These are phyloP conservation scores for Pristiophorus japonicus DNA, from an alignment of 2,113 vertebrate genomes.

Conservation along the genomic window DNA sequence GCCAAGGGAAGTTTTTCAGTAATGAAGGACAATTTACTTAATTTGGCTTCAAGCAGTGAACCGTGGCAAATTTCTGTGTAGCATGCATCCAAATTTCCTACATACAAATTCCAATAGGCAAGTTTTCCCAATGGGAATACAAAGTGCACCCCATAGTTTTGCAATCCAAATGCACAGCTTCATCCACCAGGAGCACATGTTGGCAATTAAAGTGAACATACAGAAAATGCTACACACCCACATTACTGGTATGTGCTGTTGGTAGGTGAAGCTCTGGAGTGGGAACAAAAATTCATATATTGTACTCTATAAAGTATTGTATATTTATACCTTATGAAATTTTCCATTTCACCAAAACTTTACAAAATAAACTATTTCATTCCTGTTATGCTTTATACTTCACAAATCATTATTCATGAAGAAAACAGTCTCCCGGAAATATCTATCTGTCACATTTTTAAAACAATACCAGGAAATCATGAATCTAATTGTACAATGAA, in stretches of 20 bases:
- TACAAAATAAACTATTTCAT: background rate
- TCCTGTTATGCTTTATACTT: no score
- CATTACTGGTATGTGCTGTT: background rate
- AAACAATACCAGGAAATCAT: background rate
- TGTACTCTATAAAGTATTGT: background rate
- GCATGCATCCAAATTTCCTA: background rate
- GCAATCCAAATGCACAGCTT: background rate
- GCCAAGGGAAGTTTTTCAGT: no score
- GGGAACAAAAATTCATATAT: background rate
- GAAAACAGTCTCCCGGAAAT: background rate
- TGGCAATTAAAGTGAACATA: background rate
- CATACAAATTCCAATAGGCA: background rate
- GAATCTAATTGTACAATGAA: background rate
- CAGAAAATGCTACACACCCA: background rate
- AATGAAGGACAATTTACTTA: background rate
- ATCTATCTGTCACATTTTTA: background rate
- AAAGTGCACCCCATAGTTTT: background rate
- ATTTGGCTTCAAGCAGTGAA: background rate
- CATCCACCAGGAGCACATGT: background rate
- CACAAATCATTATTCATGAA: conserved; percentile 1
- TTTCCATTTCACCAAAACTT: background rate
- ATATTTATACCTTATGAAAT: background rate
- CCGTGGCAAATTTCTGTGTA: background rate
- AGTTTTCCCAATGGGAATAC: background rate
- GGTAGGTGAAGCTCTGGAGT: background rate